Percentiles rank a stretch among this genome's conserved stretches.
These are phyloP conservation scores for Rotaria macrura DNA, from an alignment of 2,888 invertebrate species.

Conservation along the genomic window DNA sequence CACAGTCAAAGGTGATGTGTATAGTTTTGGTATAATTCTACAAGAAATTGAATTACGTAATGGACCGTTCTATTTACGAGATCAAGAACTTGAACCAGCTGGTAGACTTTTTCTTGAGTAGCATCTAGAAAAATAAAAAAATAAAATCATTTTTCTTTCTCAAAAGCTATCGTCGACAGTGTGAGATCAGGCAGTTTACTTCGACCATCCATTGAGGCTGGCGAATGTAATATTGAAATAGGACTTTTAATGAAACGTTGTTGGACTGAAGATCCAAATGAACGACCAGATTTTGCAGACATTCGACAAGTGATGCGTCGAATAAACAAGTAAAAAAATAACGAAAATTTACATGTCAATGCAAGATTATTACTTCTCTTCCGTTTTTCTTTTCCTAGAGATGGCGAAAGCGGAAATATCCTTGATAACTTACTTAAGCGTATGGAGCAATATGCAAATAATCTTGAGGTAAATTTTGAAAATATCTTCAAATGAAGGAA, in stretches of 20 bases:
- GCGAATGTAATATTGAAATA: slow-evolving; percentile 33
- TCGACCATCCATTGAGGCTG: slow-evolving; percentile 33
- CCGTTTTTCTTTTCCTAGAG: slow-evolving; percentile 52
- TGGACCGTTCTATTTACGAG: slow-evolving; percentile 44
- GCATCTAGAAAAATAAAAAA: background rate
- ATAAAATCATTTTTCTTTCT: background rate
- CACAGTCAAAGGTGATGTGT: slow-evolving; percentile 56
- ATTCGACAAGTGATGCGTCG: slow-evolving; percentile 35
- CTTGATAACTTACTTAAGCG: slow-evolving; percentile 76
- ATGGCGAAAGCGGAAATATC: slow-evolving; percentile 61
- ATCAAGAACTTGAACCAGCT: slow-evolving; percentile 35
- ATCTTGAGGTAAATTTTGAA: slow-evolving; percentile 85
- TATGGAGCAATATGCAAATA: slow-evolving; percentile 98
- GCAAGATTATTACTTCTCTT: background rate
- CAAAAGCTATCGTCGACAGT: background rate
- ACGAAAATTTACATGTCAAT: background rate
- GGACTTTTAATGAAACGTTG: slow-evolving; percentile 32
- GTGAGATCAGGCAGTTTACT: background rate
- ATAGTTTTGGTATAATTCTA: slow-evolving; percentile 77
- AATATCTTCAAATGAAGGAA: too few relatives aligned
- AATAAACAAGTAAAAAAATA: slow-evolving; percentile 32
- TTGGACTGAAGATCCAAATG: slow-evolving; percentile 30
- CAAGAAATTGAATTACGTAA: slow-evolving; percentile 67
- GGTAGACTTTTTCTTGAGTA: background rate
- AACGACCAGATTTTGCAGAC: slow-evolving; percentile 40